These are phyloP conservation scores for Kryptolebias marmoratus DNA, from an alignment of 2,113 vertebrate genomes.

Conservation along the genomic window DNA sequence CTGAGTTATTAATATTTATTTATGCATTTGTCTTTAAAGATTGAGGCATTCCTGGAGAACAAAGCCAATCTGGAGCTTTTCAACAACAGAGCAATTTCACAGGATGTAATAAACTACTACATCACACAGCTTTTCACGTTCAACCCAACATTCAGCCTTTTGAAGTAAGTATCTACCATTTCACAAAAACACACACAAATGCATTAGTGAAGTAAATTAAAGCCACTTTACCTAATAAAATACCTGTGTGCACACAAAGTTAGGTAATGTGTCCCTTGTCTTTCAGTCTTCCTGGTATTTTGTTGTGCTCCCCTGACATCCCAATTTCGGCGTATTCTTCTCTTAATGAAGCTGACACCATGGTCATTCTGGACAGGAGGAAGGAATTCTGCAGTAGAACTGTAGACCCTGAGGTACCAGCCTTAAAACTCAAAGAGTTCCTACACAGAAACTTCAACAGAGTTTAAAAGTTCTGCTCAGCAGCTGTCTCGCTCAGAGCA, in stretches of 20 bases:
- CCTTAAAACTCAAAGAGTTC: not conserved
- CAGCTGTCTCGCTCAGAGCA: not conserved
- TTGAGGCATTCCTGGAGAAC: conserved; percentile 54
- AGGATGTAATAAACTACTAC: conserved; percentile 52
- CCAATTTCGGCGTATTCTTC: conserved; percentile 28
- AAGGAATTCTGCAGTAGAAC: conserved; percentile 36
- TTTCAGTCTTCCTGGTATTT: conserved; percentile 43
- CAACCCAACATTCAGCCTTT: conserved; percentile 47
- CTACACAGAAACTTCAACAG: not conserved
- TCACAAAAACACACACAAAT: not conserved
- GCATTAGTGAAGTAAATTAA: not conserved
- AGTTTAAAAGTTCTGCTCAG: not conserved
- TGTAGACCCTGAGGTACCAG: conserved; percentile 40
- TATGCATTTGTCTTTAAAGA: conserved; percentile 37
- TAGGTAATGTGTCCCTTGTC: not conserved
- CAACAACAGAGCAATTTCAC: conserved; percentile 44
- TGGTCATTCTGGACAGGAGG: conserved; percentile 16
- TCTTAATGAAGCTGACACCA: conserved; percentile 24
- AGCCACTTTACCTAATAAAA: no score
- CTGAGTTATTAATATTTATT: not conserved
- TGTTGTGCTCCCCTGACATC: conserved; percentile 50
- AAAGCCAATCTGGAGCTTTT: conserved; percentile 71
- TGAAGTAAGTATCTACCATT: conserved; percentile 34
- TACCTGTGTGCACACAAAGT: no score
- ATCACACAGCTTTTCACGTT: conserved; percentile 48